A percentile compares a stretch with the other conserved stretches of the same genome.
phyloP scores from a whole-genome alignment of 2,888 invertebrate species.

The Drosophila anomalata region DNA sequence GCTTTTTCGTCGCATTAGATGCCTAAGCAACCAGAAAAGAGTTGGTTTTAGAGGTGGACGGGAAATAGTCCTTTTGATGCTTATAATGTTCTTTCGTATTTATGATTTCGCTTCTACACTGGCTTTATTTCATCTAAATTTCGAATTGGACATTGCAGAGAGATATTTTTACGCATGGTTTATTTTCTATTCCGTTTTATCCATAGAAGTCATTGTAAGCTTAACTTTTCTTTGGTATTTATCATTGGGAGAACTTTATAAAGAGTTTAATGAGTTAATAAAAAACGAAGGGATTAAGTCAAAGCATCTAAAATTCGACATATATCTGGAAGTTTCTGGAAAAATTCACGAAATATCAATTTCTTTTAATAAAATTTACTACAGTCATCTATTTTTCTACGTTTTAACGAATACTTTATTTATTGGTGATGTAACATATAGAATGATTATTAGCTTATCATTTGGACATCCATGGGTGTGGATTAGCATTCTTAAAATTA shows the following conservation, averaged over 20 bases:
- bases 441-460: neutral
- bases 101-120: neutral
- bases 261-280: neutral
- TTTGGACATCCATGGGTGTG: neutral
- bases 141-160: neutral
- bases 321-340: neutral
- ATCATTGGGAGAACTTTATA: neutral
- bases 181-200: neutral
- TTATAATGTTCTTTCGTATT: neutral
- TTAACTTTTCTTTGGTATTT: neutral
- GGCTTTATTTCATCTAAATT: neutral
- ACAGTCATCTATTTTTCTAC: neutral
- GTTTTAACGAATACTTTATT: neutral
- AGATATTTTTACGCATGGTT: neutral
- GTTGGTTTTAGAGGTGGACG: neutral
- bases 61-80: neutral
- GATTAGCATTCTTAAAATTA: neutral
- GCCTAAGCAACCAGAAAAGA: neutral
- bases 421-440: neutral
- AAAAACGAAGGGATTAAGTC: neutral
- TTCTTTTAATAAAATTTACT: neutral
- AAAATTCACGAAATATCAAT: neutral
- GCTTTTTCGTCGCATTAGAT: neutral
- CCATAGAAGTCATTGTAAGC: neutral
- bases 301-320: neutral